Percentiles rank a stretch among this genome's conserved stretches.
Conservation (phyloP, 2,888 invertebrate species). For the Rhaphigaster nebulosa region DNA sequence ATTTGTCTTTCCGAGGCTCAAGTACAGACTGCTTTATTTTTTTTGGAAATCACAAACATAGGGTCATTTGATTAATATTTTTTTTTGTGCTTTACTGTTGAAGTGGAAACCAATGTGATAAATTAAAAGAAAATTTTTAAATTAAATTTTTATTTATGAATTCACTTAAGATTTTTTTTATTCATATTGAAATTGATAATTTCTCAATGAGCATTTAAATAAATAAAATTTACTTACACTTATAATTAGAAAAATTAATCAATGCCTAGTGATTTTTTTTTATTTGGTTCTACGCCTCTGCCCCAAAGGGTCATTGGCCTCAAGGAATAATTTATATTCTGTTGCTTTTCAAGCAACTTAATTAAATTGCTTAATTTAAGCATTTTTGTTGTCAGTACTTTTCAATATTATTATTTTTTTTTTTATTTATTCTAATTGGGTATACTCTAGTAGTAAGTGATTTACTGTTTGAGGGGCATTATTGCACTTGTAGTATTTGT, state of each 20-base stretch:
- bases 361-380: too few relatives aligned
- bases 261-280: too few relatives aligned
- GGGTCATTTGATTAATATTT: not conserved
- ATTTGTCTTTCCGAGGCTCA: constrained; percentile 37
- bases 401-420: too few relatives aligned
- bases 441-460: too few relatives aligned
- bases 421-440: too few relatives aligned
- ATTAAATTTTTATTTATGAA: not conserved
- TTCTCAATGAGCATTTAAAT: not conserved
- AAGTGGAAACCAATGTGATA: not conserved
- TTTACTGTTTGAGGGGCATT: too few relatives aligned
- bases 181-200: not conserved
- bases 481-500: too few relatives aligned
- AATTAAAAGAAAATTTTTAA: not conserved
- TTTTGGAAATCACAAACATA: not conserved
- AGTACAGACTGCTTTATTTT: constrained; percentile 27
- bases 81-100: constrained; percentile 13
- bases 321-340: too few relatives aligned
- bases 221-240: not conserved
- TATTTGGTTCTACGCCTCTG: too few relatives aligned
- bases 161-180: not conserved
- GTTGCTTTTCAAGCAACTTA: too few relatives aligned
- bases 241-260: not conserved
- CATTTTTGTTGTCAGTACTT: too few relatives aligned
- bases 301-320: too few relatives aligned